Evolutionary conservation across 2,113 vertebrate species (phyloP), one percentile per base, ranked within the genome.

Genomic region (Castor canadensis): DNA sequence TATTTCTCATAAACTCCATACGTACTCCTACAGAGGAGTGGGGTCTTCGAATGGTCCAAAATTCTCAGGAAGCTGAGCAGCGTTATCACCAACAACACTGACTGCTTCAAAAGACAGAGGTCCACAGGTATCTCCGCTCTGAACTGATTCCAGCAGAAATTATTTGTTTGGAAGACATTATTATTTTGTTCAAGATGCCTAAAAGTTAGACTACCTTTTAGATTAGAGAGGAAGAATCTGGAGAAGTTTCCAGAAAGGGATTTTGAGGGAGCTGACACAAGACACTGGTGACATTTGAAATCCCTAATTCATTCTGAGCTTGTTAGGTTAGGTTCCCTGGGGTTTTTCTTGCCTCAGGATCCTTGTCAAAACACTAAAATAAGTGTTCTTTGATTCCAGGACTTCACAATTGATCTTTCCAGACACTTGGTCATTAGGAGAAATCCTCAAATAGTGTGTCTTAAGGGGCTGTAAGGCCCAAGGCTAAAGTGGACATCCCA

Each of bases 281-380:
- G 56, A 92, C 7, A 6, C 17, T 81, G 84, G 66, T 52, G 80
- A 87, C 76, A 90, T 56, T 87, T 83, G 30, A 64, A 66, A 82
- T 45, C 2, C 32, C 26, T 93, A 96, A 96, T 1, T 95, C 43
- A 73, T 88, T 87, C 67, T 87, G 89, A 94, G 60, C 19, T 16
- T 64, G 52, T 45, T 60, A 60, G 1, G 3, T 82, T 60, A 60
- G 1, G 3, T 82, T 38, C 76, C 62, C n/a, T 76, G 60, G 54
- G 9, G 54, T n/a, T n/a, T 77, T 52, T 95, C 49, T 47, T 82
- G 87, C 88, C 35, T 43, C 32, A 0, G 1, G 83, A 86, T 83
- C 35, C 26, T 86, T 86, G 81, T 82, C 84, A 95, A 84, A 80
- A 81, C 43, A 83, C 1, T 3, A 3, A 87, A 80, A 67, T 90